These are phyloP conservation scores for Zaprionus inermis DNA, from an alignment of 1,140 invertebrate genomes.

Conservation along the genomic window DNA sequence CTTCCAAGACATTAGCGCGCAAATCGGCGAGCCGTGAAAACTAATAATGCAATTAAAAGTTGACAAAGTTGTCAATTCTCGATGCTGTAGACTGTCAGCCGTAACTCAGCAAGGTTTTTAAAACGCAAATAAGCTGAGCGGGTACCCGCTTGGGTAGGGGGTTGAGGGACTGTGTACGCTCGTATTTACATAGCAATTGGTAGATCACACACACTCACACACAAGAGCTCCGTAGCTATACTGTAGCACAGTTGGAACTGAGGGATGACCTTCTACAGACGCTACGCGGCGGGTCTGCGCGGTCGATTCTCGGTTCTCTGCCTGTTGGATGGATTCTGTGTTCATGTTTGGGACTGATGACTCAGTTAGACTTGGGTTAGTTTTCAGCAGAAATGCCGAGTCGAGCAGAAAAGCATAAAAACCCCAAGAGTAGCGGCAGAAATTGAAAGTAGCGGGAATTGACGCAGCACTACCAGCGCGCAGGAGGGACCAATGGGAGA, in stretches of 20 bases:
- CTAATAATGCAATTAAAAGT: slow-evolving; percentile 78
- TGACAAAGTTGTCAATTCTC: slow-evolving; percentile 70
- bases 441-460: slow-evolving; percentile 48
- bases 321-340: slow-evolving; percentile 16
- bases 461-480: slow-evolving; percentile 24
- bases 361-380: slow-evolving; percentile 36
- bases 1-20: slow-evolving; percentile 22
- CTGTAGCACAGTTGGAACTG: neutral
- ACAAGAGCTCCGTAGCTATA: neutral
- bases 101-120: slow-evolving; percentile 68
- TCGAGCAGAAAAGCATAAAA: slow-evolving; percentile 7
- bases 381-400: slow-evolving; percentile 45
- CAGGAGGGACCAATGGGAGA: neutral
- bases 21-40: slow-evolving; percentile 66
- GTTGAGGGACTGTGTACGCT: slow-evolving; percentile 19
- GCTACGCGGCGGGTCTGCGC: neutral
- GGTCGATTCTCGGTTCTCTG: neutral
- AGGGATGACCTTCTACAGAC: neutral
- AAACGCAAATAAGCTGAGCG: slow-evolving; percentile 69
- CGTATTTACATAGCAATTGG: slow-evolving; percentile 34
- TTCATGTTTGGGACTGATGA: slow-evolving; percentile 19
- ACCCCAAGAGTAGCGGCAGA: slow-evolving; percentile 15
- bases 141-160: neutral
- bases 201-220: slow-evolving; percentile 32
- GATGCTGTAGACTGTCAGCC: slow-evolving; percentile 34